phyloP scores from a whole-genome alignment of 2,797 vertebrate genomes.

The Cirrhinus molitorella region DNA sequence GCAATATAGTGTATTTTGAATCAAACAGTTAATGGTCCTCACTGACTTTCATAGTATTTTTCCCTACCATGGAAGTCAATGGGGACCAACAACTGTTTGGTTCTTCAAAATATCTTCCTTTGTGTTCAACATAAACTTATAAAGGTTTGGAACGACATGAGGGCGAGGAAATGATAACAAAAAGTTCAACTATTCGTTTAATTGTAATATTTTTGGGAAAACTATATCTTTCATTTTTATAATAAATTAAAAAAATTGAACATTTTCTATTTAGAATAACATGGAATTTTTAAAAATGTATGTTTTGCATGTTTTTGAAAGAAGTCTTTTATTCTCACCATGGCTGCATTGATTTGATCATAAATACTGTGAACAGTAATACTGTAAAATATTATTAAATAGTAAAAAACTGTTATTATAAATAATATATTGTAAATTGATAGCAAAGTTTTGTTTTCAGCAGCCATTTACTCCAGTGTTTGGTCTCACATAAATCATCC shows the following conservation, averaged over 20 bases:
- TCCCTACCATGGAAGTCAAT: no score
- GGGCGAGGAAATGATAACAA: no score
- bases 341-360: neutral
- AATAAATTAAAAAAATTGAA: neutral
- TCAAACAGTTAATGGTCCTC: no score
- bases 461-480: neutral
- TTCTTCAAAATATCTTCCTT: no score
- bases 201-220: neutral
- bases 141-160: no score
- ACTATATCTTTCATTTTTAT: neutral
- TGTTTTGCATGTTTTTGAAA: no score
- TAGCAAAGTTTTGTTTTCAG: no score
- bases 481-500: neutral
- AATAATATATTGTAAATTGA: neutral
- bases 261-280: neutral
- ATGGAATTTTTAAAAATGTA: neutral
- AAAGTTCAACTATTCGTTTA: no score
- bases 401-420: neutral
- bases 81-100: no score
- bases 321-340: neutral
- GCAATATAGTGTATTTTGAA: no score
- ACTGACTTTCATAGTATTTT: no score
- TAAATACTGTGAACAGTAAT: neutral
- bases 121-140: no score
- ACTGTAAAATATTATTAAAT: neutral